phyloP scores from a whole-genome alignment of 2,113 vertebrate species.

The Pedionomus torquatus region DNA sequence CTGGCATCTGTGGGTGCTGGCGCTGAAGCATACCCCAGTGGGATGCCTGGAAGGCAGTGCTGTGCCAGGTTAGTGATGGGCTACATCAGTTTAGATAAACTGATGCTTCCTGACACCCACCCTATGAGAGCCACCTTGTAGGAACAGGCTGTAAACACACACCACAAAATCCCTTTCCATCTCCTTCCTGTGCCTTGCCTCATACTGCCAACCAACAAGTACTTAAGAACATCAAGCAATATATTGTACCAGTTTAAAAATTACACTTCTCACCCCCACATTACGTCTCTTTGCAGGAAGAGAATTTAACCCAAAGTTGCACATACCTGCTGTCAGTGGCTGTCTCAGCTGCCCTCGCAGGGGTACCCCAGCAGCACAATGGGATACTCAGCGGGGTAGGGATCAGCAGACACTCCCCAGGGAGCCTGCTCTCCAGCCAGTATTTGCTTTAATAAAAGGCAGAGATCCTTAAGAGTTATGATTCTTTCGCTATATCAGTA shows the following conservation, averaged over 20 bases:
- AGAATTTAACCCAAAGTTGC: not conserved
- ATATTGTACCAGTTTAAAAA: not conserved
- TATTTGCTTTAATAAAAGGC: not conserved
- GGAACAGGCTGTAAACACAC: not conserved
- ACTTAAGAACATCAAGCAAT: not conserved
- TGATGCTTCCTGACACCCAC: constrained; percentile 12
- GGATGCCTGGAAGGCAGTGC: not conserved
- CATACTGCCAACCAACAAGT: not conserved
- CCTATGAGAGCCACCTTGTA: not conserved
- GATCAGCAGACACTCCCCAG: not conserved
- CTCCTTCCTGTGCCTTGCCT: not conserved
- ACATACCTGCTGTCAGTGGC: not conserved
- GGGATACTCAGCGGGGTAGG: rapidly evolving
- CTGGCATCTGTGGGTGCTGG: not conserved
- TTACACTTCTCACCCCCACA: not conserved
- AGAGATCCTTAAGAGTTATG: not conserved
- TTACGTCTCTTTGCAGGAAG: not conserved
- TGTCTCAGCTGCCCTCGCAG: not conserved
- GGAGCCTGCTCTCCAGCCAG: not conserved
- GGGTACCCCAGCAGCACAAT: not conserved
- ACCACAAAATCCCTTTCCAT: not conserved
- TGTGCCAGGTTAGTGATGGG: not conserved
- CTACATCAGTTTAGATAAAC: not conserved
- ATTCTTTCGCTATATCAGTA: not conserved
- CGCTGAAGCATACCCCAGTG: not conserved